These are phyloP conservation scores for Odontocerum albicorne DNA, from an alignment of 2,888 invertebrate genomes.

Conservation along the genomic window DNA sequence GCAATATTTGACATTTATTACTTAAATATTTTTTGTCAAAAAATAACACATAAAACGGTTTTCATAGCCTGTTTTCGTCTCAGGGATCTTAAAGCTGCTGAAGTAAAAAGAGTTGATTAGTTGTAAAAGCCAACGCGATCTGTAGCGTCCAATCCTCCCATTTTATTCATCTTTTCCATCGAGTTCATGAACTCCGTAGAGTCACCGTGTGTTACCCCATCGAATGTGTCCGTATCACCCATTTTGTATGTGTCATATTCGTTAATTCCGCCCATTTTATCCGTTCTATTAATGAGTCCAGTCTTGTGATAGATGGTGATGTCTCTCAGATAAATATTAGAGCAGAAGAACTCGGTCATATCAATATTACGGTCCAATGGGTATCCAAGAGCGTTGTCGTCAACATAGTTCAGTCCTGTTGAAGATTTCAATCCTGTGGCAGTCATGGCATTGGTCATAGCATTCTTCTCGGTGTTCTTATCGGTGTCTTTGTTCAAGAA, in stretches of 20 bases:
- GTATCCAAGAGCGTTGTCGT: constrained; percentile 56
- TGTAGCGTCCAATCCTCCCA: background rate
- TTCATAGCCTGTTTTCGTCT: no score
- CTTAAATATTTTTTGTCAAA: no score
- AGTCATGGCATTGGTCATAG: constrained; percentile 46
- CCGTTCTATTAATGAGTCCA: constrained; percentile 4
- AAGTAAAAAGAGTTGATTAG: no score
- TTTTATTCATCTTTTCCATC: background rate
- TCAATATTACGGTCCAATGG: constrained; percentile 59
- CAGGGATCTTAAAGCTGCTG: no score
- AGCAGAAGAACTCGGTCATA: constrained; percentile 44
- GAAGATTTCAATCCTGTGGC: background rate
- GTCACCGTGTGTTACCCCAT: background rate
- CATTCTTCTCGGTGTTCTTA: constrained; percentile 39
- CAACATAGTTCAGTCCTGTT: constrained; percentile 38
- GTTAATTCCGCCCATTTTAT: no score
- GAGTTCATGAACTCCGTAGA: background rate
- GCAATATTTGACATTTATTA: no score
- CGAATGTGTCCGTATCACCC: no score
- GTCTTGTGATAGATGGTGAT: constrained; percentile 57
- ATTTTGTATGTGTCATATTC: no score
- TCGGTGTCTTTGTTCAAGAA: constrained; percentile 38
- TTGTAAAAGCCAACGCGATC: no score
- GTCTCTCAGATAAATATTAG: constrained; percentile 55
- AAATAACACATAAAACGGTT: no score